Evolutionary conservation across 2,888 invertebrate species (phyloP).

Genomic region (Lasioglossum calceatum): DNA sequence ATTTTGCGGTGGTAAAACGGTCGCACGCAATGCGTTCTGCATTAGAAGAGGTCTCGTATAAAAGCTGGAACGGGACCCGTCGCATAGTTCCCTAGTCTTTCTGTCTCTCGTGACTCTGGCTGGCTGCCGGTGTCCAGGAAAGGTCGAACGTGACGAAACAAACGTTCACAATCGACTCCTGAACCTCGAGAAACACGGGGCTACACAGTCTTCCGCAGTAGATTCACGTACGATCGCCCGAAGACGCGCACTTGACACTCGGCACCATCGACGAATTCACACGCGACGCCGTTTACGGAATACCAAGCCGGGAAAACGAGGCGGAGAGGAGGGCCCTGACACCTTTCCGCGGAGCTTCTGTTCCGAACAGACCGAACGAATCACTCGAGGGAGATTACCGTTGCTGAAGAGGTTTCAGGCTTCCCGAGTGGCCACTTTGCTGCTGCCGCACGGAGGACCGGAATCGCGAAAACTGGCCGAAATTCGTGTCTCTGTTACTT

Average conservation of each 20-base stretch:
- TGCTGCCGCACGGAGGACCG: neutral
- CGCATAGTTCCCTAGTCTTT: neutral
- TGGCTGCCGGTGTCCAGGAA: conserved; percentile 50
- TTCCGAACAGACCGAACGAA: conserved; percentile 30
- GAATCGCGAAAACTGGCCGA: neutral
- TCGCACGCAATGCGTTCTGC: neutral
- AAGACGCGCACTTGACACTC: conserved; percentile 67
- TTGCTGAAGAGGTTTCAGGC: conserved; percentile 7
- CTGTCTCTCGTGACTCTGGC: neutral
- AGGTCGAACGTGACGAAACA: conserved; percentile 72
- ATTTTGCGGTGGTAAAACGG: conserved; percentile 5
- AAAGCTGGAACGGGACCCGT: neutral
- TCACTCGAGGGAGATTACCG: conserved; percentile 37
- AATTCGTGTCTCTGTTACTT: too few relatives aligned
- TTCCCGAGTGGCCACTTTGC: conserved; percentile 6
- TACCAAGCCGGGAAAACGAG: conserved; percentile 27
- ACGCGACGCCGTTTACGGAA: conserved; percentile 43
- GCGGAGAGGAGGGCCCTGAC: neutral
- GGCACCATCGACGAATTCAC: conserved; percentile 64
- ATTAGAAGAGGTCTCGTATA: neutral
- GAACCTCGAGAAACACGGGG: neutral
- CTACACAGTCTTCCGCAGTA: conserved; percentile 32
- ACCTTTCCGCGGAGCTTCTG: conserved; percentile 12
- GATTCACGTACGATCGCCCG: conserved; percentile 55
- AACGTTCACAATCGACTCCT: conserved; percentile 4